Evolutionary conservation across 2,797 vertebrate genomes (phyloP), one percentile per base, ranked within the genome.

Genomic region (Coluber constrictor): DNA sequence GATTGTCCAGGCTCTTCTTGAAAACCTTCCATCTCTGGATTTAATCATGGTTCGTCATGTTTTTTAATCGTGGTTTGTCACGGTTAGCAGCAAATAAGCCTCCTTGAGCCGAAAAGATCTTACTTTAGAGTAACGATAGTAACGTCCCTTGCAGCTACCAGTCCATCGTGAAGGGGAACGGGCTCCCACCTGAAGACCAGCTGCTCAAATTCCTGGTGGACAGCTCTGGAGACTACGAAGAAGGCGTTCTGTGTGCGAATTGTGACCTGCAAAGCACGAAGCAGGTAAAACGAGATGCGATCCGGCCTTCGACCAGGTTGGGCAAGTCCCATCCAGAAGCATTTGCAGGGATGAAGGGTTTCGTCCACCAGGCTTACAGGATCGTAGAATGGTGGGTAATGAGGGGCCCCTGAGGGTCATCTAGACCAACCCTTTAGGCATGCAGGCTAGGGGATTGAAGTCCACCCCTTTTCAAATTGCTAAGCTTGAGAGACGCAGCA

Each of bases 191-290:
- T 0, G 98, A 98, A 94, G 98, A 99, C 94, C 97, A 97, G 9
- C 98, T 99, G 74, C 97, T 99, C 63, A 98, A 98, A 96, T 99
- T 99, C 95, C 97, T 99, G 92, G 98, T 99, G 83, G 98, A 99
- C 97, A 98, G 98, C 94, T 98, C 98, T 0, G 96, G 97, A 0
- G 98, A 98, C 0, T 20, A 96, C 1, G 97, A 97, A 83, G 98
- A 98, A 95, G 96, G 96, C 0, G 97, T 97, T 55, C 97, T 96
- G 94, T 98, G 98, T 55, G 98, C 98, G 92, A 98, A 98, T 97
- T 98, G 98, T 1, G 98, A 98, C 95, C 94, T 97, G 91, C 97
- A 97, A 95, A 98, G 98, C 93, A 92, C 96, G 92, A 98, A 98
- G 93, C 98, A 98, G 97, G 98, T 98, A 95, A 96, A 95, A 54